phyloP scores from a whole-genome alignment of 2,113 vertebrate genomes.

The Sylvia atricapilla region DNA sequence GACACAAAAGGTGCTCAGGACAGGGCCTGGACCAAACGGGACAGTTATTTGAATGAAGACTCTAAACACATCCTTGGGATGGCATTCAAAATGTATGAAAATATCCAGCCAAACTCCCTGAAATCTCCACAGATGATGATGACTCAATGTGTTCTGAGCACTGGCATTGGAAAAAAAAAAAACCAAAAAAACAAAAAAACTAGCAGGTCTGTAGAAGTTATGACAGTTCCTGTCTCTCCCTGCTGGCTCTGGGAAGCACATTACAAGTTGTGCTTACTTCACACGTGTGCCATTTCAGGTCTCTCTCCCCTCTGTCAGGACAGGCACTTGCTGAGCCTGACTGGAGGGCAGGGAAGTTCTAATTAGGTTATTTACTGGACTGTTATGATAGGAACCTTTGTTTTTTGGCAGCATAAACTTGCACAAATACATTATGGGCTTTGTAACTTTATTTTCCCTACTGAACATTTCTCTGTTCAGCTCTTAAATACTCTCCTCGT shows the following conservation, averaged over 20 bases:
- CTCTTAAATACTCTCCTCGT: not conserved
- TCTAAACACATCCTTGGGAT: not conserved
- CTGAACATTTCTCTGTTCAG: not conserved
- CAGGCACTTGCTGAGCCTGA: not conserved
- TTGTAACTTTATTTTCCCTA: not conserved
- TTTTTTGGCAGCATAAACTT: not conserved
- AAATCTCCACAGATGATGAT: not conserved
- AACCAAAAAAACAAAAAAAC: not conserved
- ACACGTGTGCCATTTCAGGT: not conserved
- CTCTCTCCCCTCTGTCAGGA: not conserved
- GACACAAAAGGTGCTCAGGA: not conserved
- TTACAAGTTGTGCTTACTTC: not conserved
- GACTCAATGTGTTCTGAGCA: not conserved
- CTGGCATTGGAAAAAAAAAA: not conserved
- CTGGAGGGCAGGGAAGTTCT: not conserved
- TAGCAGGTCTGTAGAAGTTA: not conserved
- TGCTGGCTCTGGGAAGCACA: not conserved
- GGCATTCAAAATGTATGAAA: not conserved
- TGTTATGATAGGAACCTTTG: not conserved
- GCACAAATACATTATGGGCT: not conserved
- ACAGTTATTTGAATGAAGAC: not conserved
- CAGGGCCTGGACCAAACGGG: fast-evolving
- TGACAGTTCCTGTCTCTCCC: not conserved
- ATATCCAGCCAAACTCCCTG: not conserved
- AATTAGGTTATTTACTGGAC: not conserved